Percentiles rank a stretch among this genome's conserved stretches.
Evolutionary conservation across 2,888 invertebrate species (phyloP).

Genomic region (Parasteatoda lunata): DNA sequence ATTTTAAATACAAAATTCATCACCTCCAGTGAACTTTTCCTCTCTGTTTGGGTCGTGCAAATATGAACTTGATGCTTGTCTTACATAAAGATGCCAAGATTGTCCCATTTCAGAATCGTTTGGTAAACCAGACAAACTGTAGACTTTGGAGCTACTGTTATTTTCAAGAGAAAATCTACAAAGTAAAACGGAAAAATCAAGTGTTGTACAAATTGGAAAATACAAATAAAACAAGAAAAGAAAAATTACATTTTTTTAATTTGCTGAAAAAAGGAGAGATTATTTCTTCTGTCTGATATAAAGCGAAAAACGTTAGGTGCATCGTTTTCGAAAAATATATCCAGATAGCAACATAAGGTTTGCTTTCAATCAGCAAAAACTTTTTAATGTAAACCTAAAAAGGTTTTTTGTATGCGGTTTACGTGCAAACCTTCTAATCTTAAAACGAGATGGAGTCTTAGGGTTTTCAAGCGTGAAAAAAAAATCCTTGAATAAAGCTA

Average conservation of each 20-base stretch:
- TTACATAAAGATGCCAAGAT: constrained; percentile 25
- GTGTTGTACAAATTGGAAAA: background rate
- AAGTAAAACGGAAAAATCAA: background rate
- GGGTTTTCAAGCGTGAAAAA: too few relatives aligned
- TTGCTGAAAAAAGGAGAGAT: background rate
- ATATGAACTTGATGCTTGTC: background rate
- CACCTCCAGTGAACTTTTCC: background rate
- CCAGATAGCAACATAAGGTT: too few relatives aligned
- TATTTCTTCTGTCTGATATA: too few relatives aligned
- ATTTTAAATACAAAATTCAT: background rate
- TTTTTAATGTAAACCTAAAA: too few relatives aligned
- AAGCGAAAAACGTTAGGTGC: too few relatives aligned
- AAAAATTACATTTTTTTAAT: background rate
- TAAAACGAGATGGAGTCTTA: too few relatives aligned
- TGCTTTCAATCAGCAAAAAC: too few relatives aligned
- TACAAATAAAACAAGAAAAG: background rate
- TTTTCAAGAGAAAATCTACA: constrained; percentile 22
- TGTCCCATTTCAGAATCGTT: constrained; percentile 25
- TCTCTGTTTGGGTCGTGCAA: background rate
- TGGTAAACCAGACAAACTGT: constrained; percentile 19
- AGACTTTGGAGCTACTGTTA: constrained; percentile 5
- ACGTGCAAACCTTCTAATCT: background rate
- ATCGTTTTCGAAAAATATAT: background rate
- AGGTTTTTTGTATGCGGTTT: background rate
- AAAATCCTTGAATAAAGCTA: too few relatives aligned